These are phyloP conservation scores for Nymphalis c-album DNA, from an alignment of 2,888 invertebrate species.

Conservation along the genomic window DNA sequence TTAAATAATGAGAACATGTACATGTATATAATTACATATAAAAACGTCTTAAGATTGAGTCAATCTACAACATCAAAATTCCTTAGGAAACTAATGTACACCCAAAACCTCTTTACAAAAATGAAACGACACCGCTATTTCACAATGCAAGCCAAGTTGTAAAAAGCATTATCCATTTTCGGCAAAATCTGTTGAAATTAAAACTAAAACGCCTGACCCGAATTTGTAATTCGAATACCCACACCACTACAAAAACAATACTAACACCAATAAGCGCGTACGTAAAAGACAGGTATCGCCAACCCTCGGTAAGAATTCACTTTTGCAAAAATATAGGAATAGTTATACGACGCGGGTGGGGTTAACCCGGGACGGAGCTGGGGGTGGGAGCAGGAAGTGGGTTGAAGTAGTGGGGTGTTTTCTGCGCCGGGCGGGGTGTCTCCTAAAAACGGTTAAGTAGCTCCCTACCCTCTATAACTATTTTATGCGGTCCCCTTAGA, in stretches of 20 bases:
- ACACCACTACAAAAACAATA: constrained; percentile 64
- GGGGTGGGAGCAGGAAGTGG: constrained; percentile 72
- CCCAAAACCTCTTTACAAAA: background rate
- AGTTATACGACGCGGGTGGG: constrained; percentile 64
- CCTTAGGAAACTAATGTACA: too few relatives aligned
- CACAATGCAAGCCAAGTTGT: constrained; percentile 52
- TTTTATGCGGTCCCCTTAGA: constrained; percentile 81
- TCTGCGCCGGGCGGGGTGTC: constrained; percentile 75
- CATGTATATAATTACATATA: too few relatives aligned
- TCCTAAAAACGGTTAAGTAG: constrained; percentile 82
- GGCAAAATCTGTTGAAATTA: constrained; percentile 70
- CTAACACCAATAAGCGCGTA: constrained; percentile 69
- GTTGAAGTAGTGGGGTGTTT: constrained; percentile 70
- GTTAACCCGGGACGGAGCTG: constrained; percentile 47
- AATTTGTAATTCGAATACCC: constrained; percentile 64
- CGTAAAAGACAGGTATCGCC: constrained; percentile 72
- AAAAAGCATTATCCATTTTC: constrained; percentile 57
- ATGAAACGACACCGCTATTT: constrained; percentile 30
- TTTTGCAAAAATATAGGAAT: constrained; percentile 78
- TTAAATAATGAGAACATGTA: too few relatives aligned
- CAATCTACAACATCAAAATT: too few relatives aligned
- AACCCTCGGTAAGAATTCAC: constrained; percentile 76
- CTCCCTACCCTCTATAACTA: constrained; percentile 79
- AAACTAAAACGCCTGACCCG: constrained; percentile 78
- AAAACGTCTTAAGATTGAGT: too few relatives aligned